Evolutionary conservation across 1,140 invertebrate genomes (phyloP).

Genomic region (Papilio aristodemus): DNA sequence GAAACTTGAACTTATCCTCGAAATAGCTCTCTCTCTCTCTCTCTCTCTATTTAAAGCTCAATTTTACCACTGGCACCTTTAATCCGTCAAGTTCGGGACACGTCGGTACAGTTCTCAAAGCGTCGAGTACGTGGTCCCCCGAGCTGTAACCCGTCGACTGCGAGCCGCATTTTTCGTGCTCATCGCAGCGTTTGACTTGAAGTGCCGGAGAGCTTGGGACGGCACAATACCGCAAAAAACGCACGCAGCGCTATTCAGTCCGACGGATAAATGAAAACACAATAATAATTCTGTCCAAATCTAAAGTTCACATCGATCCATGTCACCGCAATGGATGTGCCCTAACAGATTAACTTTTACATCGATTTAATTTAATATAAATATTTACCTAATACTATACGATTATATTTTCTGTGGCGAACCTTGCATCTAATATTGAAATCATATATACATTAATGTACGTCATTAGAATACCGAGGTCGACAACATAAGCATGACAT

Average conservation of each 20-base stretch:
- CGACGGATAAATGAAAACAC: conserved; percentile 71
- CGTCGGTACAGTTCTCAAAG: not conserved
- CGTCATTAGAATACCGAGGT: too few species aligned
- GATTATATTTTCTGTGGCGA: too few species aligned
- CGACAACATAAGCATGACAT: too few species aligned
- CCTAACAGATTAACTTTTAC: not conserved
- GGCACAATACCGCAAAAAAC: conserved; percentile 62
- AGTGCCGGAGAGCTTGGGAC: conserved; percentile 48
- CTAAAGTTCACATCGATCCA: conserved; percentile 39
- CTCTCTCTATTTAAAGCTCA: too few species aligned
- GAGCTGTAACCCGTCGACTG: conserved; percentile 50
- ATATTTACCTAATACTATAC: not conserved
- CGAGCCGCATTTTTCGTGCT: conserved; percentile 56
- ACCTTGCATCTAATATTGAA: too few species aligned
- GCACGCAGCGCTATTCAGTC: conserved; percentile 70
- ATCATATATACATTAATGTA: too few species aligned
- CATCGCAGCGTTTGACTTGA: conserved; percentile 67
- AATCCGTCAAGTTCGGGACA: too few species aligned
- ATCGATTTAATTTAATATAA: not conserved
- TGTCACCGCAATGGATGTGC: conserved; percentile 43
- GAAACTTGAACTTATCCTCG: too few species aligned
- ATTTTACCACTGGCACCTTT: too few species aligned
- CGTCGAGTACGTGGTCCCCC: conserved; percentile 33
- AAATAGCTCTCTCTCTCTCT: too few species aligned
- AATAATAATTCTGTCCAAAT: conserved; percentile 64